Evolutionary conservation across 2,888 invertebrate genomes (phyloP), one percentile per base, ranked within the genome.

Genomic region (Tigriopus californicus): DNA sequence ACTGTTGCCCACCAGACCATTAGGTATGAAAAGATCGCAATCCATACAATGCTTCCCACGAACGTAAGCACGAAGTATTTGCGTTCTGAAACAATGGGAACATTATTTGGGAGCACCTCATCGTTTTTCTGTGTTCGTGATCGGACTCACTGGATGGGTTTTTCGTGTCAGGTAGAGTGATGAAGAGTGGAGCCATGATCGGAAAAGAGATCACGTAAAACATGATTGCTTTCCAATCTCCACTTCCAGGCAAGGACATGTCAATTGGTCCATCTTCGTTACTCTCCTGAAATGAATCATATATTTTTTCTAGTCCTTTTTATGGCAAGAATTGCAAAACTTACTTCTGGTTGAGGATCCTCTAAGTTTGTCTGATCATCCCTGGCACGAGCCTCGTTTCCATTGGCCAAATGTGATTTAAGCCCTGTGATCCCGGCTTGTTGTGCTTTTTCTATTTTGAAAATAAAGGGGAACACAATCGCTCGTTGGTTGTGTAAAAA

Each of bases 1-100:
- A 88, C 80, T 70, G 90, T 90, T 63, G 95, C 95, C 95, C 94
- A 95, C 97, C 97, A 97, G 66, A 97, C 94, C 95, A 97, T 95
- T 69, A 97, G 79, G 78, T 97, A 97, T 65, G 95, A 92, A 76
- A 89, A 97, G 70, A 84, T 83, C 65, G 92, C 95, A 75, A 92
- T 92, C 91, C 92, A 94, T 58, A 89, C 68, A 74, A 97, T 95
- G 70, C 94, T 94, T 66, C 92, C 92, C 70, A 90, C 74, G 77
- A 97, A 97, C 67, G 94, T 89, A 68, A 89, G 71, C 65, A 85
- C 82, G 75, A 86, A 92, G 73, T 81, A 85, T 70, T 83, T 85
- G 75, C 88, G 89, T 73, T 86, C 89, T 86, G 75, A 41, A 74
- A 76, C 90, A 86, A 75, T 41, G 74, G 76, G 49, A 18, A 24